These are phyloP conservation scores for Chloroclysta siterata DNA, from an alignment of 2,888 invertebrate genomes.

Conservation along the genomic window DNA sequence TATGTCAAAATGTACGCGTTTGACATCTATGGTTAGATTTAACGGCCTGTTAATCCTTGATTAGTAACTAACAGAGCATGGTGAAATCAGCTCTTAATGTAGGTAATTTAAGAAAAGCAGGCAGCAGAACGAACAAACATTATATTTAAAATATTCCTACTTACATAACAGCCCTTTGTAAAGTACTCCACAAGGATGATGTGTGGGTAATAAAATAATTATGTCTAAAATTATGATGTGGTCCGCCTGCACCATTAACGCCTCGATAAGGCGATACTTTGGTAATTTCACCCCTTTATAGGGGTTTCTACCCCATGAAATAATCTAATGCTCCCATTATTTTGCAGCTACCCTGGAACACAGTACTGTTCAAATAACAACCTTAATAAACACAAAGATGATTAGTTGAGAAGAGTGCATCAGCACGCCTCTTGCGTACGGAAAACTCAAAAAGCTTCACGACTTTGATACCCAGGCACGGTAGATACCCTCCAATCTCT, in stretches of 20 bases:
- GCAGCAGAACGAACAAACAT: not conserved
- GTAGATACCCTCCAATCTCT: too few species aligned
- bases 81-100: too few species aligned
- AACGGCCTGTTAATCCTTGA: too few species aligned
- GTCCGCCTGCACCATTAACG: conserved; percentile 27
- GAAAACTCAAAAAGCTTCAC: too few species aligned
- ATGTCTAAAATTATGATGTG: conserved; percentile 26
- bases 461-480: too few species aligned
- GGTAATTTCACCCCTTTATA: conserved; percentile 39
- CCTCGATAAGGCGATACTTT: conserved; percentile 38
- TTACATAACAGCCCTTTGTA: not conserved
- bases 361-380: conserved; percentile 4
- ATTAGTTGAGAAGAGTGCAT: not conserved
- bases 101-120: not conserved
- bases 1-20: too few species aligned
- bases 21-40: too few species aligned
- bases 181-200: not conserved
- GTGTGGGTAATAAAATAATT: conserved; percentile 21
- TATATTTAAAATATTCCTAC: not conserved
- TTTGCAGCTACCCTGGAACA: conserved; percentile 10
- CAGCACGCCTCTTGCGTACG: too few species aligned
- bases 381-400: not conserved
- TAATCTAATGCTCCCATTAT: conserved; percentile 39
- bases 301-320: conserved; percentile 36
- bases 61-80: too few species aligned